Conservation (phyloP, 1,140 invertebrate species). For the Rhyzopertha dominica region DNA sequence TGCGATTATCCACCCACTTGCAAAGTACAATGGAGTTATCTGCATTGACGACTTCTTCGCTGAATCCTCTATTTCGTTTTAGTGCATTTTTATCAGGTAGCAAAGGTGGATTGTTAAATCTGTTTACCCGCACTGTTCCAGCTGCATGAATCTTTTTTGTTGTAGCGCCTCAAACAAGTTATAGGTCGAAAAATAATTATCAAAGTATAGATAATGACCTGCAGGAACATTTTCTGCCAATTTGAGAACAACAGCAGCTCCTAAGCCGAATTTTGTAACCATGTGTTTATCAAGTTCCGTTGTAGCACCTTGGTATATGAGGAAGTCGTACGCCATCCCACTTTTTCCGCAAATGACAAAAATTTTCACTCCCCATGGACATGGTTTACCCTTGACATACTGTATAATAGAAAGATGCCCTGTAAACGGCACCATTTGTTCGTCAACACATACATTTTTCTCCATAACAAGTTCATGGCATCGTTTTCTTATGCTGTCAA, state of each 20-base stretch:
- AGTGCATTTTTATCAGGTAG: constrained; percentile 39
- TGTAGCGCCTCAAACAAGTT: constrained; percentile 40
- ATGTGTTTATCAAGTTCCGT: constrained; percentile 13
- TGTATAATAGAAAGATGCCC: constrained; percentile 11
- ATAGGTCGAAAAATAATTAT: constrained; percentile 43
- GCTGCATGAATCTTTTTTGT: constrained; percentile 41
- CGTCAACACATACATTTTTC: not conserved
- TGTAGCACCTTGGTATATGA: constrained; percentile 20
- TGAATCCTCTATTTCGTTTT: constrained; percentile 39
- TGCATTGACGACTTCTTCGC: constrained; percentile 41
- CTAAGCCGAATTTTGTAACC: constrained; percentile 8
- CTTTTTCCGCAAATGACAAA: constrained; percentile 15
- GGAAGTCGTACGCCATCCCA: constrained; percentile 21
- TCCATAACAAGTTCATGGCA: no score
- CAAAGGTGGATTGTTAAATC: constrained; percentile 39
- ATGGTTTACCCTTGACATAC: constrained; percentile 23
- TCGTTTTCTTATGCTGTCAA: no score
- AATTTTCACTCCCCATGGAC: constrained; percentile 22
- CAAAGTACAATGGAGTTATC: constrained; percentile 38
- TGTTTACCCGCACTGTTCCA: constrained; percentile 39
- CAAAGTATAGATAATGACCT: constrained; percentile 15
- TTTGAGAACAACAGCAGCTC: constrained; percentile 19
- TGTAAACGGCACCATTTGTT: constrained; percentile 15
- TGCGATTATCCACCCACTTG: constrained; percentile 44
- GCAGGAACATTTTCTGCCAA: constrained; percentile 35